Evolutionary conservation across 2,113 vertebrate genomes (phyloP), one percentile per base, ranked within the genome.

Genomic region (Daphoenositta chrysoptera): DNA sequence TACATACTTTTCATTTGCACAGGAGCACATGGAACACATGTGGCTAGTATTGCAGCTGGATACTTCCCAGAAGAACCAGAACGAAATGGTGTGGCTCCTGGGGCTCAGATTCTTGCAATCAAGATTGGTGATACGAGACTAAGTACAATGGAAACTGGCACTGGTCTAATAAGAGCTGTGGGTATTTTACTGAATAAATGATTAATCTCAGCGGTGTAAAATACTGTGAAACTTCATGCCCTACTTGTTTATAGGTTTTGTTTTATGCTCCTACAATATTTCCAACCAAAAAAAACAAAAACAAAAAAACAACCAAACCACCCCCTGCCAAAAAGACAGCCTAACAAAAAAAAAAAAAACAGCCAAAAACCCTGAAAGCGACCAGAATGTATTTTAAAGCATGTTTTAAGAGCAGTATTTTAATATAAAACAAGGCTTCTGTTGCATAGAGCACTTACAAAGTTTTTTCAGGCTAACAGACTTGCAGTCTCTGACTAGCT

Each of bases 121-220:
- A 99, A 99, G 96, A 99, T 99, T 66, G 99, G 99, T 13, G 99
- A 99, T 95, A 99, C 99, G 0, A 98, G 99, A 27, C 97, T 99
- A 30, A 99, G 99, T 97, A 99, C 99, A 65, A 99, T 99, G 99
- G 99, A 99, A 97, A 99, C 99, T 3, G 99, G 99, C 95, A 99
- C 99, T 48, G 99, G 99, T 82, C 98, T 99, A 56, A 99, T 99
- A 91, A 98, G 99, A 88, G 99, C 99, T 93, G 99, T 99, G 98
- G 70, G 97, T 86, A 50, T 90, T 92, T 73, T 11, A 24, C 15
- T 40, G 58, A 83, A 26, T 77, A 57, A 73, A 57, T 3, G 0
- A 21, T 72, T 87, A 18, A 77, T 83, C 15, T 80, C 33, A 69
- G 48, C 8, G 16, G 7, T 48, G 20, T 72, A 72, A n/a, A 57